phyloP scores from a whole-genome alignment of 2,888 invertebrate species.

The Sarcophaga variegata region DNA sequence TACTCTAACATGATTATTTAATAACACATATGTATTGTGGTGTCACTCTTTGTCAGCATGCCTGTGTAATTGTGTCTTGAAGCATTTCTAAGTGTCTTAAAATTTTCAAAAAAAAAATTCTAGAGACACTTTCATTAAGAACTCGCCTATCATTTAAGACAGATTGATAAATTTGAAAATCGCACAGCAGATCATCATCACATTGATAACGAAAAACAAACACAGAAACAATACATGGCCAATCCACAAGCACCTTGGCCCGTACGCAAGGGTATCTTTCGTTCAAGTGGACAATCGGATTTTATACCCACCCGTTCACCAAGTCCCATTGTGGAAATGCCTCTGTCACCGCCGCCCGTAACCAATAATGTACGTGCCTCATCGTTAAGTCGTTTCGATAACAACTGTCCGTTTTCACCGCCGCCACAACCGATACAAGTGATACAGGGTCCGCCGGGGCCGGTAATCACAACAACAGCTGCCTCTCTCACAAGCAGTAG shows the following conservation, averaged over 20 bases:
- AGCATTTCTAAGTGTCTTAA: conserved; percentile 12
- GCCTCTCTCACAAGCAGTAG: conserved; percentile 35
- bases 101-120: conserved; percentile 3
- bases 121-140: conserved; percentile 56
- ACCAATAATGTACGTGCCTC: conserved; percentile 65
- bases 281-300: conserved; percentile 82
- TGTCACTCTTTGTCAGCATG: conserved; percentile 9
- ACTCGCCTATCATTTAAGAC: conserved; percentile 45
- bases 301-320: conserved; percentile 80
- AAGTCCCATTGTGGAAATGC: conserved; percentile 82
- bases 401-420: conserved; percentile 76
- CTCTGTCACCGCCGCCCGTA: conserved; percentile 79
- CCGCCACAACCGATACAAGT: conserved; percentile 78
- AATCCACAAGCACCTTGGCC: conserved; percentile 89
- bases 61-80: conserved; percentile 13
- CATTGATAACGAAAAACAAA: conserved; percentile 2
- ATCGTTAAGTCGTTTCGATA: conserved; percentile 72
- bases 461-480: conserved; percentile 51
- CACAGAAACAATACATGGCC: conserved; percentile 77
- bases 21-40: background rate
- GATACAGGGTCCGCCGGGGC: conserved; percentile 70
- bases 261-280: conserved; percentile 85
- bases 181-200: conserved; percentile 3
- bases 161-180: conserved; percentile 58
- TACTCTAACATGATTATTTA: conserved; percentile 28